Base-by-base conservation (phyloP, 2,888 invertebrate species). In the Parnassius smintheus region DNA sequence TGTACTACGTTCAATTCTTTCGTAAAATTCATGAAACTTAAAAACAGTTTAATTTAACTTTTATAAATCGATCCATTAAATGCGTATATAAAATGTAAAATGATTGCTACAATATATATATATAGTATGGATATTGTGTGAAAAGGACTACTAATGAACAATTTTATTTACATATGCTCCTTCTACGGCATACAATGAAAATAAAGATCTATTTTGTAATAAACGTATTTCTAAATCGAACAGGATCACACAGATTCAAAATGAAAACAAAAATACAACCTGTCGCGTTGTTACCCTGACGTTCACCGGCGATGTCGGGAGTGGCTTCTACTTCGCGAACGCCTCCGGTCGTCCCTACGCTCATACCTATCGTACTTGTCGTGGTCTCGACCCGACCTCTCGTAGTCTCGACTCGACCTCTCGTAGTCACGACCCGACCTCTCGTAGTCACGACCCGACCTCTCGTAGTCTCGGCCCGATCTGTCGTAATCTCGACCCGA, bases 321-420 rank as follows among this genome's bases (percentile, higher is more conserved):
- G 70, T 78, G 81, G 78, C 85, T 84, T 78, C 79, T 81, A 72
- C 85, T 85, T 76, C 86, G 83, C 65, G 84, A 81, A 49, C 87
- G 81, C 61, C 86, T 78, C 75, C 90, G 87, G 78, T 86, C 89
- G 88, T 90, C 87, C 88, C 86, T 78, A 75, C 90, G 87, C 78
- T 86, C 89, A 88, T 90, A 88, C 88, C 85, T 88, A 84, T 90
- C 88, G 75, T 62, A 50, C 53, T 58, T 51, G 58, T 22, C 58
- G 58, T 51, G 44, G 44, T 42, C 59, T 11, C 56, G 22, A 18
- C 56, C 61, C 3, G 61, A 75, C 74, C 75, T 81, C 74, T 82
- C 80, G 77, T 80, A 71, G 67, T 75, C 76, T 64, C 72, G 71
- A 10, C 67, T 70, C 63, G 76, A 75, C 68, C 71, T 76, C 73